Conservation (phyloP, 1,140 invertebrate species). For the Archivesica marissinica region DNA sequence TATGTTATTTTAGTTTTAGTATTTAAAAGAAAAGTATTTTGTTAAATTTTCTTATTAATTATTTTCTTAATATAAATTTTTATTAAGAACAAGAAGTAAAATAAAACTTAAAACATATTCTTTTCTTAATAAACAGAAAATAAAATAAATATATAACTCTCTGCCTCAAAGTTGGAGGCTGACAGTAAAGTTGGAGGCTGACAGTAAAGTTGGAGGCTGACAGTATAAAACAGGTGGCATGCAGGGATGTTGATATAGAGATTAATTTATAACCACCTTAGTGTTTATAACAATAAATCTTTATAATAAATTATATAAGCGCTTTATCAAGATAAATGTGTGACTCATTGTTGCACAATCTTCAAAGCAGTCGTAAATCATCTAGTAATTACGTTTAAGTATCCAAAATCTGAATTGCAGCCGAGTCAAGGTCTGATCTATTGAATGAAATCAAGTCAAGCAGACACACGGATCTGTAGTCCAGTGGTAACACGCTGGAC, state of each 20-base stretch:
- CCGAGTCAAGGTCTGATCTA: background rate
- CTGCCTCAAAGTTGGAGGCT: too few relatives aligned
- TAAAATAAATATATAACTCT: too few relatives aligned
- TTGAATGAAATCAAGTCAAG: background rate
- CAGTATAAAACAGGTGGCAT: background rate
- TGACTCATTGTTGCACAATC: background rate
- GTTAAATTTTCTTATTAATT: too few relatives aligned
- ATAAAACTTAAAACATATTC: too few relatives aligned
- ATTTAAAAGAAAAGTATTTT: too few relatives aligned
- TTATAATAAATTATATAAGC: constrained; percentile 22
- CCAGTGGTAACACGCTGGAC: too few relatives aligned
- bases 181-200: background rate
- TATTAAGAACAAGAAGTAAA: too few relatives aligned
- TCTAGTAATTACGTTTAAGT: background rate
- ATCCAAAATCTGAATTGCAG: background rate
- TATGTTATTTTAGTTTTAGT: too few relatives aligned
- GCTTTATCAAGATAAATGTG: background rate
- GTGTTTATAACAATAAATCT: constrained; percentile 27
- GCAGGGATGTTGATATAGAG: background rate
- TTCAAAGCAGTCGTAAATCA: constrained; percentile 21
- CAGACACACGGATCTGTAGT: background rate
- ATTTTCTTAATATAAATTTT: too few relatives aligned
- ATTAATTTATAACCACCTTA: background rate
- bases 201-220: background rate
- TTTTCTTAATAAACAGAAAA: too few relatives aligned